Percentiles rank a stretch among this genome's conserved stretches.
These are phyloP conservation scores for Zonitis immaculata DNA, from an alignment of 2,888 invertebrate species.

Conservation along the genomic window DNA sequence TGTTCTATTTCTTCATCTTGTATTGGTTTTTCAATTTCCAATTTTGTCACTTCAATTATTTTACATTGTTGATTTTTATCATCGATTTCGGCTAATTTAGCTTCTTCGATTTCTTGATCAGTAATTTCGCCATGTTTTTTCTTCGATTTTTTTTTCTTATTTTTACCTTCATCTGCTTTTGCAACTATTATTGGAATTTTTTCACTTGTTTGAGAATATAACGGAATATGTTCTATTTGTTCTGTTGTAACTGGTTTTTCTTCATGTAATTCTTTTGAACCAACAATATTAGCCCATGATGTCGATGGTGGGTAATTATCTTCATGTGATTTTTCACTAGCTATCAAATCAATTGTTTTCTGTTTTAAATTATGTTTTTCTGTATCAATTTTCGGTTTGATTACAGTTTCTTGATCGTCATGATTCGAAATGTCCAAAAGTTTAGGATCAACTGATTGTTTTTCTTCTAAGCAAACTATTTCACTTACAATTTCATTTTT, in stretches of 20 bases:
- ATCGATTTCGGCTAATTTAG: not conserved
- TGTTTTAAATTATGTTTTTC: not conserved
- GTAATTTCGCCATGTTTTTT: slow-evolving; percentile 12
- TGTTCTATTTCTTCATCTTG: not conserved
- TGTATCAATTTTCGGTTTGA: not conserved
- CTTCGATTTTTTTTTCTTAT: slow-evolving; percentile 16
- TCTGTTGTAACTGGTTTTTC: slow-evolving; percentile 22
- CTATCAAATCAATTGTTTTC: not conserved
- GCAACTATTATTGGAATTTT: not conserved
- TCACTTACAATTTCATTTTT: slow-evolving; percentile 9
- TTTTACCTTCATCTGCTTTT: slow-evolving; percentile 1
- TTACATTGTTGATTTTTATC: not conserved
- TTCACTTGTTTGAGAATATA: slow-evolving; percentile 14
- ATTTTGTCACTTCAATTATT: not conserved
- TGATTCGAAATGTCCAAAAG: slow-evolving; percentile 10
- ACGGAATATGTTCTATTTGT: not conserved
- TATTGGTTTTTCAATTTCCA: not conserved
- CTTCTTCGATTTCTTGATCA: not conserved
- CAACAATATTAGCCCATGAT: not conserved
- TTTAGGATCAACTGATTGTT: not conserved
- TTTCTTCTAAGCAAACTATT: not conserved
- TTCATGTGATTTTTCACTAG: not conserved
- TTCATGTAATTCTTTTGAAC: slow-evolving; percentile 15
- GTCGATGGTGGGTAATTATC: not conserved
- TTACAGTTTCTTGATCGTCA: slow-evolving; percentile 12